phyloP scores from a whole-genome alignment of 2,797 vertebrate species.

The Pangasius djambal region DNA sequence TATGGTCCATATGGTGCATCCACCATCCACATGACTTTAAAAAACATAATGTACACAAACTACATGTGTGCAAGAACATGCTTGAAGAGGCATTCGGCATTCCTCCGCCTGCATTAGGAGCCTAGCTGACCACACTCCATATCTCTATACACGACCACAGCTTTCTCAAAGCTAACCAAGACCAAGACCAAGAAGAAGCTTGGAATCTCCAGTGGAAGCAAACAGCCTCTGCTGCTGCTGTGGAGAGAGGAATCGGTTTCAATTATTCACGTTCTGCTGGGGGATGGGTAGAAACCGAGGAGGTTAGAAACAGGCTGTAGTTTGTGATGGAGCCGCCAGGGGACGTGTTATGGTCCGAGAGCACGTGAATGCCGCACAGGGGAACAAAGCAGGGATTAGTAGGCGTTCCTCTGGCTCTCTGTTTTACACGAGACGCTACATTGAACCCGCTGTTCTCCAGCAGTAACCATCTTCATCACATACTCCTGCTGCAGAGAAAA shows the following conservation, averaged over 20 bases:
- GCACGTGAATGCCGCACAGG: neutral
- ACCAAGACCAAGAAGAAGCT: neutral
- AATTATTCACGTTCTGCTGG: constrained; percentile 36
- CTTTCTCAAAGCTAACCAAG: neutral
- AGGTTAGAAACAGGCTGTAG: neutral
- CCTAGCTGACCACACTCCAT: neutral
- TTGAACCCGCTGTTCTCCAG: constrained; percentile 6
- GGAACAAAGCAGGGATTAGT: constrained; percentile 8
- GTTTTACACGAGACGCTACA: constrained; percentile 26
- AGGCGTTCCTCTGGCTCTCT: neutral
- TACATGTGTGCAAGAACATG: neutral
- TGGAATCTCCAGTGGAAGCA: neutral
- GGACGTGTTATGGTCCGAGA: constrained; percentile 6
- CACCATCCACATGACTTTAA: neutral
- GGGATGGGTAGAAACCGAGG: constrained; percentile 18
- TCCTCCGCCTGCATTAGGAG: neutral
- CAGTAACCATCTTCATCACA: neutral
- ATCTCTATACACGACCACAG: neutral
- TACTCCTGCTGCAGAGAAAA: neutral
- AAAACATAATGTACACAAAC: constrained; percentile 2
- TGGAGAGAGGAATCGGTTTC: constrained; percentile 18
- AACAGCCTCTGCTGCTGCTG: constrained; percentile 10
- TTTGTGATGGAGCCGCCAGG: constrained; percentile 25
- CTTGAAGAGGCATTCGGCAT: neutral
- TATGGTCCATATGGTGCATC: neutral